phyloP scores from a whole-genome alignment of 1,140 invertebrate species.

The Drosophila azteca region DNA sequence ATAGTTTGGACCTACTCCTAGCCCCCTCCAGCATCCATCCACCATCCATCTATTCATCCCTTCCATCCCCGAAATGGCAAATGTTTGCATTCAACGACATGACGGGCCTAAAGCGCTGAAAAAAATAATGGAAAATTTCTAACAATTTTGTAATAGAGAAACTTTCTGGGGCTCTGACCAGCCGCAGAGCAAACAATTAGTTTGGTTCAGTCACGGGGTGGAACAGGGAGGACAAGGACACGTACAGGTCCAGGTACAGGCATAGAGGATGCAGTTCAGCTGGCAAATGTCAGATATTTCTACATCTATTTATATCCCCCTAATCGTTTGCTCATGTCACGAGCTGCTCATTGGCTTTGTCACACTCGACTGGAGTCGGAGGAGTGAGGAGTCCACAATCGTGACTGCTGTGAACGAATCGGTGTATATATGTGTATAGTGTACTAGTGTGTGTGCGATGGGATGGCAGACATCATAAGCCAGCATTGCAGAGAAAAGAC shows the following conservation, averaged over 20 bases:
- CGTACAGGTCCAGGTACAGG: too few relatives aligned
- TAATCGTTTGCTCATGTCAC: slow-evolving; percentile 47
- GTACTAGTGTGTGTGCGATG: too few relatives aligned
- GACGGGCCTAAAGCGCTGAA: slow-evolving; percentile 12
- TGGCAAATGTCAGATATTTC: slow-evolving; percentile 42
- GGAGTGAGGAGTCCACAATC: neutral
- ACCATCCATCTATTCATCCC: too few relatives aligned
- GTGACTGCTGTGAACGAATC: too few relatives aligned
- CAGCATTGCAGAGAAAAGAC: too few relatives aligned
- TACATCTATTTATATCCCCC: slow-evolving; percentile 40
- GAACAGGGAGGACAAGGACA: neutral
- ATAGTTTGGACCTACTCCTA: slow-evolving; percentile 44
- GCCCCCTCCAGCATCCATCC: neutral
- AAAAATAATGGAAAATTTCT: slow-evolving; percentile 48
- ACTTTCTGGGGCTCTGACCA: slow-evolving; percentile 32
- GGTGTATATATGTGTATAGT: too few relatives aligned
- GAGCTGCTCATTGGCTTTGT: slow-evolving; percentile 35
- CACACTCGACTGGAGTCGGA: slow-evolving; percentile 20
- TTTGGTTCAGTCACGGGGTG: slow-evolving; percentile 19
- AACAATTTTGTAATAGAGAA: slow-evolving; percentile 54
- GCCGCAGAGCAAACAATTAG: slow-evolving; percentile 43
- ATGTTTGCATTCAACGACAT: slow-evolving; percentile 43
- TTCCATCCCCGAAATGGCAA: slow-evolving; percentile 10
- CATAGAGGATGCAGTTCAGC: slow-evolving; percentile 13
- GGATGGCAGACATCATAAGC: too few relatives aligned